Conservation (phyloP, 2,888 invertebrate genomes). For the Lapara coniferarum region DNA sequence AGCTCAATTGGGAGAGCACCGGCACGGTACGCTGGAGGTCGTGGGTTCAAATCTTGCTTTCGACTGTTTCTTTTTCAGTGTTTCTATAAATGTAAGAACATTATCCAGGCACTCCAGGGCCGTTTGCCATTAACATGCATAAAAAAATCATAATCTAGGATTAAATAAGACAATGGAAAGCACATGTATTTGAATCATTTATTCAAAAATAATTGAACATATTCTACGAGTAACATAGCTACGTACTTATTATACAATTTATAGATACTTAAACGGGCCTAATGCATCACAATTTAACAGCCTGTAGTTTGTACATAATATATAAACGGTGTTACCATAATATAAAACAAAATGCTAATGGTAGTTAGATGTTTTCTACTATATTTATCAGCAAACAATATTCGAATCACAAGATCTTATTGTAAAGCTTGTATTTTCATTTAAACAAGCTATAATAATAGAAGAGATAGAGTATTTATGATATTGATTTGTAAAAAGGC, state of each 20-base stretch:
- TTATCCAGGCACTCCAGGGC: too few species aligned
- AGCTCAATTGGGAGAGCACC: too few species aligned
- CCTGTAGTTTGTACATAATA: conserved; percentile 49
- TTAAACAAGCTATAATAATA: too few species aligned
- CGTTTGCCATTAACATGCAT: too few species aligned
- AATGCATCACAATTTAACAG: conserved; percentile 44
- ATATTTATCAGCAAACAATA: background rate
- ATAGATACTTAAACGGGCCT: conserved; percentile 33
- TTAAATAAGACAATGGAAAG: background rate
- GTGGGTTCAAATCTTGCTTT: too few species aligned
- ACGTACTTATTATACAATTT: conserved; percentile 40
- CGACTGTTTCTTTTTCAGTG: too few species aligned
- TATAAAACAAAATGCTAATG: conserved; percentile 38
- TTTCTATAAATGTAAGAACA: too few species aligned
- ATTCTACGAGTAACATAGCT: conserved; percentile 39
- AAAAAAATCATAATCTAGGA: too few species aligned
- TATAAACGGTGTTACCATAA: conserved; percentile 38
- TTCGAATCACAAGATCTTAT: background rate
- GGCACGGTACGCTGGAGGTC: too few species aligned
- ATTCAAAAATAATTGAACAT: conserved; percentile 54
- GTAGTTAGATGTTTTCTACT: conserved; percentile 33
- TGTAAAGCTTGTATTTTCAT: background rate
- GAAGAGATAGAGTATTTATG: too few species aligned
- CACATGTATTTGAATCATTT: conserved; percentile 36
- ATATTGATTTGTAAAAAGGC: too few species aligned